Evolutionary conservation across 1,140 invertebrate genomes (phyloP).

Genomic region (Drosophila punjabiensis): DNA sequence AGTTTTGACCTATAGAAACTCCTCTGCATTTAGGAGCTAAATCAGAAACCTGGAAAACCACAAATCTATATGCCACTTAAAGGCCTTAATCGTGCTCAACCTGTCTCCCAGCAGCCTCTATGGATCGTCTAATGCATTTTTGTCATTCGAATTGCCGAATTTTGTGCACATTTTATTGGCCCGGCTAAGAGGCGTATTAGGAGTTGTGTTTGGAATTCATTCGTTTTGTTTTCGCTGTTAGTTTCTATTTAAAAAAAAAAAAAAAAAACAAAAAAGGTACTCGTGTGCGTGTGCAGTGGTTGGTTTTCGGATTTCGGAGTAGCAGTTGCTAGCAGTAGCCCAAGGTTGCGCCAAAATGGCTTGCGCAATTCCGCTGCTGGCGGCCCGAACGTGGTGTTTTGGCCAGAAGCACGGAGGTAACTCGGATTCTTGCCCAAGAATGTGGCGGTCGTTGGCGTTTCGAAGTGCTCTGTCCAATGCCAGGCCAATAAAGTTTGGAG

Average conservation of each 20-base stretch:
- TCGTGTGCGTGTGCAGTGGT: conserved; percentile 21
- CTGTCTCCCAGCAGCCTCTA: conserved; percentile 11
- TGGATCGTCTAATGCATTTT: conserved; percentile 46
- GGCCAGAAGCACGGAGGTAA: conserved; percentile 61
- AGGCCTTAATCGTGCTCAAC: conserved; percentile 37
- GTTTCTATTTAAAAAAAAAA: conserved; percentile 39
- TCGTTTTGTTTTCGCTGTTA: conserved; percentile 42
- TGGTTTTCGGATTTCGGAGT: conserved; percentile 49
- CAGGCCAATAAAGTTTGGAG: conserved; percentile 23
- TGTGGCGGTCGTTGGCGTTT: conserved; percentile 64
- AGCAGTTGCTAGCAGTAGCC: conserved; percentile 44
- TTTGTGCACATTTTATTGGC: conserved; percentile 65
- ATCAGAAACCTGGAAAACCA: conserved; percentile 6
- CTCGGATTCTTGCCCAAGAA: conserved; percentile 70
- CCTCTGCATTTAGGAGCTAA: not conserved
- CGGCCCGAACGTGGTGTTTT: conserved; percentile 71
- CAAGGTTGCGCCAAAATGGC: conserved; percentile 73
- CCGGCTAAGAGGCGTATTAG: conserved; percentile 39
- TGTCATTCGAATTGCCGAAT: conserved; percentile 66
- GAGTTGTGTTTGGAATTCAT: conserved; percentile 23
- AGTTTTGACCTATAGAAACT: not conserved
- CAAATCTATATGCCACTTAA: conserved; percentile 17
- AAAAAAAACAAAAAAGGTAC: not conserved
- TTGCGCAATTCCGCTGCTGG: conserved; percentile 66
- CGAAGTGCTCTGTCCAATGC: conserved; percentile 56